Evolutionary conservation across 2,888 invertebrate species (phyloP), one percentile per base, ranked within the genome.

Genomic region (Eucera pruinosa): DNA sequence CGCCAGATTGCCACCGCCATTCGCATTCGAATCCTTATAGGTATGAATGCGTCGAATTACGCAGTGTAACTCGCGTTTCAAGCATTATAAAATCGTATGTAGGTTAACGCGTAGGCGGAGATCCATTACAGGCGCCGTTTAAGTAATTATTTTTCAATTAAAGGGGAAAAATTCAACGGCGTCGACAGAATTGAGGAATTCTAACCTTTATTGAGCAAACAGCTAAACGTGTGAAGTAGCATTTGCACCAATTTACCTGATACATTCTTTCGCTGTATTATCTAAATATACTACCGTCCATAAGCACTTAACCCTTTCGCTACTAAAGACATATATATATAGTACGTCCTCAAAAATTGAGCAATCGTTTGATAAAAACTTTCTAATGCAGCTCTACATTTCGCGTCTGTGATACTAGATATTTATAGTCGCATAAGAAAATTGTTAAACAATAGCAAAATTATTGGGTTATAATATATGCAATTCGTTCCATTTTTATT

Each of bases 111-210:
- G 78, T 67, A 33, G 71, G 77, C 27, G 36, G 50, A 7, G 61
- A 66, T 65, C 71, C 65, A 58, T 77, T 78, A 45, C 65, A 66
- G 33, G 48, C 7, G 58, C 52, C 65, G 71, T 77, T 77, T 77
- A 75, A 61, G 52, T 75, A 75, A 77, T 77, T 77, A 77, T 74
- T 77, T 77, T 74, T 43, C 74, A 77, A 77, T 77, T 74, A 74
- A 50, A 41, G n/a, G 15, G 36, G 41, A 76, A 68, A 67, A 74
- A 55, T 66, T 65, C 50, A 20, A 36, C 61, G 23, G 25, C 60
- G 65, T 48, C 55, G 54, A 57, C 41, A 41, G 54, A 58, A 66
- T 69, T 64, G 41, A 36, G 41, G 64, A 64, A 75, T 77, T 78
- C 15, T 41, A 64, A 15, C 13, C 20, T 13, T 9, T 18, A 50